Base-by-base conservation (phyloP, 2,113 vertebrate genomes). In the Microcebus murinus region DNA sequence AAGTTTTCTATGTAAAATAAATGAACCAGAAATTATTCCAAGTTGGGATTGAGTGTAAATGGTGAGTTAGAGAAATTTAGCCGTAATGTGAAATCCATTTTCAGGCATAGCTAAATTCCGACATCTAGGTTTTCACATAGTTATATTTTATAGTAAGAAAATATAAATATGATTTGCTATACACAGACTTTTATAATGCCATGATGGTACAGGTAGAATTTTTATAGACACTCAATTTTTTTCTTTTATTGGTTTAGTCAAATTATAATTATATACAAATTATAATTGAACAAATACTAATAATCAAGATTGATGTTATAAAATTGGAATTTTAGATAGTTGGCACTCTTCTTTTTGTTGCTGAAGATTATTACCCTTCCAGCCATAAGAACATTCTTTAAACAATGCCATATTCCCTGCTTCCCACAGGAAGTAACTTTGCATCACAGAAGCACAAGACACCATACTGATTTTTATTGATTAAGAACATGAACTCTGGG, bases 1-100 rank as follows among this genome's bases (percentile, higher is more conserved):
- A 90, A 57, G 31, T 92, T 97, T 96, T 91, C 76, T 91, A 85
- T 77, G 61, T 93, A 95, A 97, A 96, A 93, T 94, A 96, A 96
- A 96, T 96, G 94, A 91, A 87, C 86, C 94, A 94, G 91, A 95
- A 96, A 94, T 96, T 91, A 94, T 96, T 92, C 68, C 91, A 95
- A 57, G 68, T 94, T 94, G 48, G 65, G 25, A 57, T 91, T 29
- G 68, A 94, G 25, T 95, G 27, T 8, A 31, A 93, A 85, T 90
- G 79, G 81, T 74, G 31, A 94, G 89, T 67, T 61, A 90, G 77
- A 92, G 50, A 97, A 50, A 83, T 89, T 96, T 90, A 96, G 23
- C 79, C 50, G 85, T 59, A 95, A 90, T 45, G 20, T 79, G 77
- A 95, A 96, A 96, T 87, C 36, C 55, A 36, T 90, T 95, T 96